Percentiles rank a stretch among this genome's conserved stretches.
Evolutionary conservation across 2,113 vertebrate species (phyloP).

Genomic region (Gasterosteus nipponicus): DNA sequence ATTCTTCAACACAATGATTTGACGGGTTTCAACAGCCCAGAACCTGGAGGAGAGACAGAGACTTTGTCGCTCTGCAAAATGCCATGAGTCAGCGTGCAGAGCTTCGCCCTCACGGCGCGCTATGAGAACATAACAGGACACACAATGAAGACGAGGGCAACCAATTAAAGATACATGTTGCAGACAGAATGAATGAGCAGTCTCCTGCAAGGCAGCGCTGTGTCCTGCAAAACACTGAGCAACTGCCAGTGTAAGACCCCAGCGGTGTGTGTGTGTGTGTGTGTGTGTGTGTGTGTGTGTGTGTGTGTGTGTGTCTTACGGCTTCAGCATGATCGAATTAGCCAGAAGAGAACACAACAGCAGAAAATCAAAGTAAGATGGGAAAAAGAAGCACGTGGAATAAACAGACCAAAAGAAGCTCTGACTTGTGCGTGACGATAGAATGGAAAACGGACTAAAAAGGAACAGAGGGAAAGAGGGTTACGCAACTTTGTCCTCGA

Average conservation of each 20-base stretch:
- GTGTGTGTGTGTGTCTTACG: slow-evolving; percentile 8
- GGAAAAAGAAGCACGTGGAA: not conserved
- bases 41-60: not conserved
- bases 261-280: slow-evolving; percentile 25
- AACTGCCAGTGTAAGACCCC: slow-evolving; percentile 45
- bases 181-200: slow-evolving; percentile 34
- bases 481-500: slow-evolving; percentile 67
- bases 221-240: slow-evolving; percentile 51
- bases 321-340: slow-evolving; percentile 28
- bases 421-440: slow-evolving; percentile 5
- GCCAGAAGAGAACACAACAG: slow-evolving; percentile 19
- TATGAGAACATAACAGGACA: not conserved
- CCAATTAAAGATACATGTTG: slow-evolving; percentile 43
- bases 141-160: not conserved
- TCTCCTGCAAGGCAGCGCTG: slow-evolving; percentile 29
- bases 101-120: not conserved
- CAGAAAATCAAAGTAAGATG: slow-evolving; percentile 20
- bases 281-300: not conserved
- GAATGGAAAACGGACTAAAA: slow-evolving; percentile 36
- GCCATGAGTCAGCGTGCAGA: not conserved
- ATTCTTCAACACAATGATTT: not conserved
- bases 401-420: not conserved
- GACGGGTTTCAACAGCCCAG: not conserved
- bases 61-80: not conserved
- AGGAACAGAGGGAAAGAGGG: slow-evolving; percentile 4